Base-by-base conservation (phyloP, 2,797 vertebrate species). In the Dendrocincla tyrannina region DNA sequence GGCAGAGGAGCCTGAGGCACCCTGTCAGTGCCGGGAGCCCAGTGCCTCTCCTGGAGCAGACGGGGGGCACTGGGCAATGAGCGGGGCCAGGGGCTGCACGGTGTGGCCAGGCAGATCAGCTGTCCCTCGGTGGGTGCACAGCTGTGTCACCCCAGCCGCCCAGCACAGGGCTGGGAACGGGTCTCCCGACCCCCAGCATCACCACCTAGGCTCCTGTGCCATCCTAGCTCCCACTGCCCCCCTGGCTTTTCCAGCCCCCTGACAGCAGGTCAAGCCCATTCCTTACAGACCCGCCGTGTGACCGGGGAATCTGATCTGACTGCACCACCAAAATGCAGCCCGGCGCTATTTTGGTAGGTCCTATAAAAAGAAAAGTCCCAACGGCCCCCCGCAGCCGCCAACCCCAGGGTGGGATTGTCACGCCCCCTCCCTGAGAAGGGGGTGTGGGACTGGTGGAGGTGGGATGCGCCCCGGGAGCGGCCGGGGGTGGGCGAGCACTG, bases 381-480 rank as follows among this genome's bases (percentile, higher is more conserved):
- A 27, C 4, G 4, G 37, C 7, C 24, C 35, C 28, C 58, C 33
- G 58, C 44, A 70, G 64, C 64, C 24, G 3, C 58, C 50, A 50
- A 5, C 5, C 3, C 16, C 8, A 4, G 13, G 17, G 50, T 44
- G 24, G 27, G 72, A 7, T 1, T 7, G 25, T 14, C 52, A n/a
- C 25, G 20, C 14, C 37, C 7, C 5, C 20, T 49, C 42, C 28
- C 18, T 5, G 32, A 3, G 5, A 37, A 49, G 0, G 1, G 11
- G 32, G 3, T 13, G 59, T 5, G 7, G 66, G 27, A 1, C 41
- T 2, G 4, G 4, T 0, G 2, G 42, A 13, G 64, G 33, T 3
- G 52, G 70, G 25, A 56, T 0, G 22, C 0, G 2, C 13, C 19
- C 11, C 0, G 12, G 47, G 7, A 17, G 1, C 3, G 7, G 24